phyloP scores from a whole-genome alignment of 1,140 invertebrate species.

The Gonatopus flavifemur region DNA sequence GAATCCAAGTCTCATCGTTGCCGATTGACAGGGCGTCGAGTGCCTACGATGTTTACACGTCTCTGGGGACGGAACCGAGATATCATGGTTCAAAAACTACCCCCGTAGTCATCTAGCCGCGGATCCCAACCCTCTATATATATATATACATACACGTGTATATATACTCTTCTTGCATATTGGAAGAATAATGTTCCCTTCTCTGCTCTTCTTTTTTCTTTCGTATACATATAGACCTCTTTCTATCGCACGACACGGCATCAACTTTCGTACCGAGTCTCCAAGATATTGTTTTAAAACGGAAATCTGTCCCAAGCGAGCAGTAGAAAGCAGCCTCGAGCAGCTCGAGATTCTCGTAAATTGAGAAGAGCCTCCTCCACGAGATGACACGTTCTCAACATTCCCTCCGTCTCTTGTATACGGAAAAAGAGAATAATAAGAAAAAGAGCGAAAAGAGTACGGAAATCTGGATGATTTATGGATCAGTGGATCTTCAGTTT shows the following conservation, averaged over 20 bases:
- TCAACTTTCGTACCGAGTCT: conserved; percentile 27
- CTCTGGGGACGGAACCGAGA: conserved; percentile 34
- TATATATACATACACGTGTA: neutral
- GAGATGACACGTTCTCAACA: too few relatives aligned
- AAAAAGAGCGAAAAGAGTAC: too few relatives aligned
- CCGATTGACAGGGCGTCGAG: conserved; percentile 46
- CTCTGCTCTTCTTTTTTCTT: neutral
- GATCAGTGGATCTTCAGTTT: too few relatives aligned
- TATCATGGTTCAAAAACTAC: conserved; percentile 31
- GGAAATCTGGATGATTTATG: too few relatives aligned
- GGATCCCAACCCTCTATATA: conserved; percentile 9
- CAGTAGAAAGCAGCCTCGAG: conserved; percentile 24
- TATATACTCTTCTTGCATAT: conserved; percentile 30
- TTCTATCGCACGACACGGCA: conserved; percentile 7
- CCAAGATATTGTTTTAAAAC: conserved; percentile 55
- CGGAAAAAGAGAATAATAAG: too few relatives aligned
- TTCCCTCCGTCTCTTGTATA: too few relatives aligned
- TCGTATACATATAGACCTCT: too few relatives aligned
- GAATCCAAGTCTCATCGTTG: conserved; percentile 17
- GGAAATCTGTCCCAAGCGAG: conserved; percentile 51
- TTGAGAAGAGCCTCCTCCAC: conserved; percentile 29
- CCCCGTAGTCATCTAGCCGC: conserved; percentile 21
- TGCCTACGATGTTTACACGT: conserved; percentile 47
- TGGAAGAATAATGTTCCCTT: conserved; percentile 35
- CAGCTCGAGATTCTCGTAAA: conserved; percentile 35